Evolutionary conservation across 2,888 invertebrate genomes (phyloP), one percentile per base, ranked within the genome.

Genomic region (Laothoe populi): DNA sequence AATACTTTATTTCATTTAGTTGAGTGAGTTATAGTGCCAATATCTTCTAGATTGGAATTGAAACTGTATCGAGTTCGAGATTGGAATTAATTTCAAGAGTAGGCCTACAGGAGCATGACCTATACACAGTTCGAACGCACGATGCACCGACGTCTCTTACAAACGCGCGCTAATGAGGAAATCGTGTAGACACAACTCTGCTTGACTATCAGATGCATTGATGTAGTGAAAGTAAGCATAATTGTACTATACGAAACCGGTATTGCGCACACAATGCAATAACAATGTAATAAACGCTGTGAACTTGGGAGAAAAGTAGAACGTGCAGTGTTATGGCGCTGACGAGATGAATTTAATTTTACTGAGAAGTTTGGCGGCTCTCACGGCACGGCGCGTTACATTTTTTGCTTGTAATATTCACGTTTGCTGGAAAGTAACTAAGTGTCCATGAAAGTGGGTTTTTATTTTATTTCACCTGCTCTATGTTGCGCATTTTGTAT

Each of bases 101-200:
- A n/a, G n/a, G n/a, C n/a, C n/a, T n/a, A n/a, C n/a, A n/a, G n/a
- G 19, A 70, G 64, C 71, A 68, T 71, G 70, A 69, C 72, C 74
- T 70, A 69, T 73, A 73, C 75, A 77, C 69, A 63, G 66, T 67
- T 66, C 65, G 64, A 72, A 69, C 72, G 69, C 65, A 70, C 68
- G 65, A 49, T 60, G 42, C 69, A 64, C 72, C 69, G 81, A 78
- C 74, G 77, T 70, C 69, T 64, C 71, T 68, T 82, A 91, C 89
- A 91, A 91, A 90, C 88, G 88, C 84, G 69, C 75, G 75, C 81
- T 90, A 90, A 90, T 90, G 89, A 91, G 90, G 82, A 87, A 88
- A 84, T 86, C 87, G 83, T 90, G 90, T 89, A 82, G 70, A 76
- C 74, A 78, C 69, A 75, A 63, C 75, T 68, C 66, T 62, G 65